Base-by-base conservation (phyloP, 2,888 invertebrate species). In the Callyntrura guangdongensis region DNA sequence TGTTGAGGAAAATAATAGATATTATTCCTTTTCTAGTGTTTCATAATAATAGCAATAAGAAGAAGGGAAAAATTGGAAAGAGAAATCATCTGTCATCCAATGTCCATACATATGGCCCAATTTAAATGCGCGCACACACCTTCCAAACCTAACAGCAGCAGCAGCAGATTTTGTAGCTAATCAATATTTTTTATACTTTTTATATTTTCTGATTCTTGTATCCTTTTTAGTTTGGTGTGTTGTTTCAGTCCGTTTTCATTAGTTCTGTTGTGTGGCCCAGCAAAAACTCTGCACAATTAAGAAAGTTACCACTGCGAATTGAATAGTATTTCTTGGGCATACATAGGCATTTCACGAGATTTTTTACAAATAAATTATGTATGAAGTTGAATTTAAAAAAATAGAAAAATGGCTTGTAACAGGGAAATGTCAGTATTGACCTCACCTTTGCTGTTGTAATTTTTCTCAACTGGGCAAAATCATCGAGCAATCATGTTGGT, bases 31-130 rank as follows among this genome's bases (percentile, higher is more conserved):
- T 17, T 56, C 14, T 85, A 36, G n/a, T 53, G 53, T 49, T 77
- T n/a, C 53, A 45, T 77, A 74, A 49, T 49, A 22, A 49, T 53
- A 53, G 53, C 56, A 27, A 25, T 27, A 36, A 45, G 53, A 56
- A 45, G 22, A 47, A 22, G 36, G 72, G 53, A 22, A 12, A 77
- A 36, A 27, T 8, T 59, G 61, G 36, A n/a, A 81, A 64, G 64
- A 87, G 36, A 67, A 79, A 53, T 87, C 86, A 86, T 74, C 86
- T 86, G 86, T 86, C 86, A 86, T 86, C 14, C 47, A 77, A 86
- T 20, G 53, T 49, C 53, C 14, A 27, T 87, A 27, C 87, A 87
- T 87, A 87, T 87, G 87, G 87, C 77, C 45, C 45, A 69, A 56
- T 85, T 56, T 72, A 36, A 27, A 64, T 86, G 47, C 59, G 36